Base-by-base conservation (phyloP, 2,113 vertebrate species). In the Laticauda colubrina region DNA sequence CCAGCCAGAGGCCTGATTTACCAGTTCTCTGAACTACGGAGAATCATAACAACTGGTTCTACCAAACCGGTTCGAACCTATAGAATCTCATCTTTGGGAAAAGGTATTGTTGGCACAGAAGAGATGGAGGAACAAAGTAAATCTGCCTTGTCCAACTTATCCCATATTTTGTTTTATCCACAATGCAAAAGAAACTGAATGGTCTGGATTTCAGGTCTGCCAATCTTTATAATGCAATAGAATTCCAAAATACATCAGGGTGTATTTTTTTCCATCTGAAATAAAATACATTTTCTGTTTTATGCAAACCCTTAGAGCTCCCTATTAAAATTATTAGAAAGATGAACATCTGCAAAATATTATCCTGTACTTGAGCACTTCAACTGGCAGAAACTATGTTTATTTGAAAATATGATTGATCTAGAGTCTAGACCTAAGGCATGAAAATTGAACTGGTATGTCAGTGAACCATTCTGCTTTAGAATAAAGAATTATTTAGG, bases 391-490 rank as follows among this genome's bases (percentile, higher is more conserved):
- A 34, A 92, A 45, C 69, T 43, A 89, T 39, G 69, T 89, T 29
- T 39, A 11, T 61, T 85, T 89, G 54, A 29, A 81, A 92, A 85
- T 81, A 21, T 59, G 43, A 56, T 86, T 89, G 89, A 59, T 43
- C 92, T 48, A 53, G 51, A 53, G 51, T 53, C 51, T 53, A 89
- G 87, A 89, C 92, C 88, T 34, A 59, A 55, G 43, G 51, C 12
- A 39, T 51, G 88, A 89, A 89, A 57, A 85, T 57, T 56, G 92
- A 89, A 85, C 23, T 85, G 69, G 75, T 89, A 89, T 92, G 64
- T 85, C 87, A 89, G 64, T 85, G 88, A 92, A 59, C 91, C 56
- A 85, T 89, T 92, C 64, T 59, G 39, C 48, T 89, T 89, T 89
- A 89, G 54, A 51, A 26, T 85, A n/a, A 55, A 92, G 26, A 89